phyloP scores from a whole-genome alignment of 2,888 invertebrate species.

The Diarsia rubi region DNA sequence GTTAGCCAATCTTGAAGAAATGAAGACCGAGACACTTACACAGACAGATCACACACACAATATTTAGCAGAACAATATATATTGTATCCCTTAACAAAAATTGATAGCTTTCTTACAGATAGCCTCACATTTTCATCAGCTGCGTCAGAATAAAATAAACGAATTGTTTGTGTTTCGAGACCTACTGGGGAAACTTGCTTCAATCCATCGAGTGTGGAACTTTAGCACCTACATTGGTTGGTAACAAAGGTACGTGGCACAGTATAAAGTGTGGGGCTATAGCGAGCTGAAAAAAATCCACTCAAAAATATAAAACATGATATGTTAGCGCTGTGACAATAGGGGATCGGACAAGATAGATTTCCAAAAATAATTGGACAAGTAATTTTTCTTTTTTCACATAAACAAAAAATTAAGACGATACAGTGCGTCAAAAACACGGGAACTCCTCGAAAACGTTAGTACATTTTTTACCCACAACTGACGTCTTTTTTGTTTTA shows the following conservation, averaged over 20 bases:
- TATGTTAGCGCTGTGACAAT: too few relatives aligned
- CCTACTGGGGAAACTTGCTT: slow-evolving; percentile 28
- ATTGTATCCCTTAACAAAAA: slow-evolving; percentile 35
- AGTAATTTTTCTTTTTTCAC: too few relatives aligned
- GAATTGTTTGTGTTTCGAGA: slow-evolving; percentile 32
- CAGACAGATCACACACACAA: slow-evolving; percentile 10
- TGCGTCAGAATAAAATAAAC: slow-evolving; percentile 32
- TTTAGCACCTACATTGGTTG: slow-evolving; percentile 31
- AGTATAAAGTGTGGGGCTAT: not conserved
- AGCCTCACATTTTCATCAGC: slow-evolving; percentile 36
- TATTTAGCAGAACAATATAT: slow-evolving; percentile 8
- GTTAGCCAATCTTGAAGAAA: slow-evolving; percentile 8
- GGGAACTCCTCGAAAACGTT: too few relatives aligned
- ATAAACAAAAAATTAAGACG: too few relatives aligned
- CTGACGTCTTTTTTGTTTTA: too few relatives aligned
- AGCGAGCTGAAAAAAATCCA: not conserved
- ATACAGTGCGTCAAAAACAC: too few relatives aligned
- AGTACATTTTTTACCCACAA: too few relatives aligned
- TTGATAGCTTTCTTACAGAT: slow-evolving; percentile 44
- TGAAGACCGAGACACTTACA: slow-evolving; percentile 7
- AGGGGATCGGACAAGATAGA: too few relatives aligned
- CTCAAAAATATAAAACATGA: not conserved
- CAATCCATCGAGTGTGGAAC: slow-evolving; percentile 45
- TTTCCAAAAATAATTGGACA: too few relatives aligned
- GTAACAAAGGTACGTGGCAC: not conserved